Conservation (phyloP, 2,888 invertebrate genomes). For the Therioaphis trifolii region DNA sequence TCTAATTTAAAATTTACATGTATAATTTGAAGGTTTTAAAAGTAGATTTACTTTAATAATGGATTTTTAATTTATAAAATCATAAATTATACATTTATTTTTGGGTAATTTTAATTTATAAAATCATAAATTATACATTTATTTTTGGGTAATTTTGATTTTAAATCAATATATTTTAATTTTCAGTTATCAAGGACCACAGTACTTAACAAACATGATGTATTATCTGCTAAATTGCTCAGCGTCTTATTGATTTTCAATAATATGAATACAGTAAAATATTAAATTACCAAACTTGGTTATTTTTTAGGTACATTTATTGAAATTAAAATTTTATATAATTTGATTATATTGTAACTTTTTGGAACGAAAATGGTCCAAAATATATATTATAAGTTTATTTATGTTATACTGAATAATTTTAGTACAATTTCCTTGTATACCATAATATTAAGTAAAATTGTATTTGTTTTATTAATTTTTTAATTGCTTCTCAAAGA, state of each 20-base stretch:
- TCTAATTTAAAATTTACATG: no score
- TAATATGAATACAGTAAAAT: conserved; percentile 9
- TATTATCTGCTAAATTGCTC: conserved; percentile 23
- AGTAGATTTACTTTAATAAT: no score
- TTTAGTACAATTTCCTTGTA: conserved; percentile 54
- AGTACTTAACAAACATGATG: no score
- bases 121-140: no score
- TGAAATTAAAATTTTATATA: conserved; percentile 23
- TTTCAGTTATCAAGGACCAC: conserved; percentile 38
- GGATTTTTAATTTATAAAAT: not conserved
- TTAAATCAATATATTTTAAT: conserved; percentile 26
- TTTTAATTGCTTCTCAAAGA: conserved; percentile 34
- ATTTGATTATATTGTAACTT: conserved; percentile 36
- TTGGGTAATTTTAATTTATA: not conserved
- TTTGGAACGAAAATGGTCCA: conserved; percentile 16
- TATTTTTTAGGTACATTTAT: conserved; percentile 41
- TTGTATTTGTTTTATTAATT: conserved; percentile 32
- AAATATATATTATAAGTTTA: conserved; percentile 13
- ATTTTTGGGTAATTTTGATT: no score
- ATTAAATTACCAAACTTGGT: conserved; percentile 35
- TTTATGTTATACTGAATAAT: conserved; percentile 41
- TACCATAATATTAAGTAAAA: conserved; percentile 36
- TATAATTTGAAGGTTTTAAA: no score
- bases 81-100: no score
- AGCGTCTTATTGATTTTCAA: conserved; percentile 11